These are phyloP conservation scores for Perizoma affinitatum DNA, from an alignment of 2,888 invertebrate genomes.

Conservation along the genomic window DNA sequence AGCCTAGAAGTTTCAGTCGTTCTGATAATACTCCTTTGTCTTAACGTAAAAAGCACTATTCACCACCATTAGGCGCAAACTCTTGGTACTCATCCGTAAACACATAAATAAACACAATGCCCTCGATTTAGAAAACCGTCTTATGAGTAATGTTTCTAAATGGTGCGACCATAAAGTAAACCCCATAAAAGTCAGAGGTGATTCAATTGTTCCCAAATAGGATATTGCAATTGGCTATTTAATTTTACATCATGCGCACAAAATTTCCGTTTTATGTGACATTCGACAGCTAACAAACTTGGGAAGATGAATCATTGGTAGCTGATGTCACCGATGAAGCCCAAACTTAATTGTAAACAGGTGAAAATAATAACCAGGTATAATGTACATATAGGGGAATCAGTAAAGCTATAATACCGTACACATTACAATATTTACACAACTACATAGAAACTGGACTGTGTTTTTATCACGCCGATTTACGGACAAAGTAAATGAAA, in stretches of 20 bases:
- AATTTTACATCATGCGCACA: slow-evolving; percentile 40
- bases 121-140: slow-evolving; percentile 14
- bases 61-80: background rate
- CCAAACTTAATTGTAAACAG: slow-evolving; percentile 49
- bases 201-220: slow-evolving; percentile 44
- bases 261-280: slow-evolving; percentile 45
- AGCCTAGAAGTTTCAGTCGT: background rate
- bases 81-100: background rate
- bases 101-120: slow-evolving; percentile 6
- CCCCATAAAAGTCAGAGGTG: slow-evolving; percentile 37
- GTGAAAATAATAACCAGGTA: slow-evolving; percentile 21
- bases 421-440: slow-evolving; percentile 45
- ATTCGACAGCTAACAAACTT: slow-evolving; percentile 41
- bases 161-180: slow-evolving; percentile 39
- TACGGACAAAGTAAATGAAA: slow-evolving; percentile 40
- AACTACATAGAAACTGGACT: slow-evolving; percentile 52
- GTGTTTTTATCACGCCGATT: slow-evolving; percentile 57
- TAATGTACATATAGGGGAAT: slow-evolving; percentile 17
- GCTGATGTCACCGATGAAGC: slow-evolving; percentile 54
- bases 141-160: slow-evolving; percentile 16
- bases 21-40: too few relatives aligned
- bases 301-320: slow-evolving; percentile 56
- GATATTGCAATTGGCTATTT: slow-evolving; percentile 45
- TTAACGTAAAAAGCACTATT: too few relatives aligned
- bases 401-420: slow-evolving; percentile 43